Percentiles rank a stretch among this genome's conserved stretches.
Evolutionary conservation across 2,113 vertebrate species (phyloP).

Genomic region (Ammodytes marinus): DNA sequence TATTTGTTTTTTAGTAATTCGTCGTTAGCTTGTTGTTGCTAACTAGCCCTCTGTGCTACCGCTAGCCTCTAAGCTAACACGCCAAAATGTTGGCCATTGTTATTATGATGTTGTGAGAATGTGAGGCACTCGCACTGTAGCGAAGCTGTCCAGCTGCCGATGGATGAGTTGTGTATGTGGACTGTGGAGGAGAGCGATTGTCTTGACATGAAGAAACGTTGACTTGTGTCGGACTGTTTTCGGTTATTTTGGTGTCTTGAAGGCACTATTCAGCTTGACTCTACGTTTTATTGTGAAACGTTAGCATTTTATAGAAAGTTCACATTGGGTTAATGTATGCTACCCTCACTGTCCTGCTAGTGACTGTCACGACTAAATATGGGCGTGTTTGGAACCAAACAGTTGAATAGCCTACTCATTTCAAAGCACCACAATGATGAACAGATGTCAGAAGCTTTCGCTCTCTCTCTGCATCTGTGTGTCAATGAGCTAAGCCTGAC

Average conservation of each 20-base stretch:
- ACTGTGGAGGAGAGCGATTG: neutral
- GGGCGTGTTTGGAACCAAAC: slow-evolving; percentile 5
- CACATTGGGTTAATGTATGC: rapidly evolving
- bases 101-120: slow-evolving; percentile 40
- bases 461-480: no score
- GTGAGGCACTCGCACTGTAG: neutral
- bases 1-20: slow-evolving; percentile 26
- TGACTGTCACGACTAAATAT: neutral
- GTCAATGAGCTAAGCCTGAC: neutral
- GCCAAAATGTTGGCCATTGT: slow-evolving; percentile 47
- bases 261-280: neutral
- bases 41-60: slow-evolving; percentile 70
- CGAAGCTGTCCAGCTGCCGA: neutral
- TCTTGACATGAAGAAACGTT: neutral
- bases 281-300: neutral
- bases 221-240: neutral
- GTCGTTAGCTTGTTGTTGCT: slow-evolving; percentile 69
- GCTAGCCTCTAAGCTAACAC: slow-evolving; percentile 71
- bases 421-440: neutral
- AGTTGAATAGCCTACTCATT: neutral
- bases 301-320: neutral
- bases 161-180: neutral
- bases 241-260: neutral
- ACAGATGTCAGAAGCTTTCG: neutral
- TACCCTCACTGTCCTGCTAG: neutral